Evolutionary conservation across 2,888 invertebrate species (phyloP).

Genomic region (Leptinotarsa rubiginosa): DNA sequence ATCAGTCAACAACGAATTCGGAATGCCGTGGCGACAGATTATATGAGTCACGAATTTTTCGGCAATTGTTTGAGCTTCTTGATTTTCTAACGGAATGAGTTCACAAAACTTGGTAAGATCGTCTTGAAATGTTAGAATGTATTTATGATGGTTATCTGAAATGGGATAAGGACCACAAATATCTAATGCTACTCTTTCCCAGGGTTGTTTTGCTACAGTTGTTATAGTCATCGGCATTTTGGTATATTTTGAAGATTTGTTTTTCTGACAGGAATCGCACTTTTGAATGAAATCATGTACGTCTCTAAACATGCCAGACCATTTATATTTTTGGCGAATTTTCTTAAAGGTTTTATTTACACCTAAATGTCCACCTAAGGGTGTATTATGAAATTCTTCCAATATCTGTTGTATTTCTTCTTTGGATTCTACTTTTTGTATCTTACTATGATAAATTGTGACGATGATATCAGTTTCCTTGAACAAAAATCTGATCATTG

Average conservation of each 20-base stretch:
- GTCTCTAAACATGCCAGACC: constrained; percentile 46
- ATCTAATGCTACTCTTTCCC: constrained; percentile 47
- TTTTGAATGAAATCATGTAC: constrained; percentile 55
- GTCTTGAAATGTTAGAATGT: constrained; percentile 59
- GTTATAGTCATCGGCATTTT: constrained; percentile 45
- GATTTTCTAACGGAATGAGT: too few species aligned
- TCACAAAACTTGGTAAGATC: constrained; percentile 57
- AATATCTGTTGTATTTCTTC: constrained; percentile 47
- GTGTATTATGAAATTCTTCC: constrained; percentile 49
- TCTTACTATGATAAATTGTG: constrained; percentile 41
- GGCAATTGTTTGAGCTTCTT: constrained; percentile 57
- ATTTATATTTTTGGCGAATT: constrained; percentile 53
- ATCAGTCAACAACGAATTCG: constrained; percentile 42
- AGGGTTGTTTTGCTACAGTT: neutral
- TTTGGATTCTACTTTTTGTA: constrained; percentile 27
- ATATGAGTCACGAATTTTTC: constrained; percentile 47
- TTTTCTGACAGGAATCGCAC: constrained; percentile 57
- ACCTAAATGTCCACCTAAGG: too few species aligned
- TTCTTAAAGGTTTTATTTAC: constrained; percentile 21
- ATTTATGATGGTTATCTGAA: constrained; percentile 44
- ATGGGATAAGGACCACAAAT: constrained; percentile 52
- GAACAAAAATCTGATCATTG: constrained; percentile 45
- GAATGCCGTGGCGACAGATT: constrained; percentile 48
- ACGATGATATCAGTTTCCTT: constrained; percentile 43
- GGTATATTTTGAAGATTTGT: constrained; percentile 49